Percentiles rank a stretch among this genome's conserved stretches.
phyloP scores from a whole-genome alignment of 1,140 invertebrate genomes.

The Pteromalus puparum region DNA sequence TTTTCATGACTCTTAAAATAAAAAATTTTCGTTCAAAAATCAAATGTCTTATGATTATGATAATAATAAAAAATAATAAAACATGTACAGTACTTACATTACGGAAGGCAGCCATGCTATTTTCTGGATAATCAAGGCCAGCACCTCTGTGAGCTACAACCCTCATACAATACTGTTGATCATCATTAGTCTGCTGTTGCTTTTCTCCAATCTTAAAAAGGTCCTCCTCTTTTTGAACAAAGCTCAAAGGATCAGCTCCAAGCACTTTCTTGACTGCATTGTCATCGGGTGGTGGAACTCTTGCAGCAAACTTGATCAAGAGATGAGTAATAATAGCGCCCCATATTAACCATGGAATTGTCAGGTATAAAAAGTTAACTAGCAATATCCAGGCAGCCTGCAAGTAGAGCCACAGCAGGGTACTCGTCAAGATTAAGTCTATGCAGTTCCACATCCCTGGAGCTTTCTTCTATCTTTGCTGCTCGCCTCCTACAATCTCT shows the following conservation, averaged over 20 bases:
- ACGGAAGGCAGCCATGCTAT: constrained; percentile 82
- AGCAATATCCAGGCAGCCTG: constrained; percentile 57
- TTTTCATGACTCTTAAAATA: constrained; percentile 78
- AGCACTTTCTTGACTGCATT: constrained; percentile 69
- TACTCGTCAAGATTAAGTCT: constrained; percentile 59
- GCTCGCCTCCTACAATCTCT: neutral
- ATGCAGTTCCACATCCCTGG: constrained; percentile 47
- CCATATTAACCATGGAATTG: constrained; percentile 68
- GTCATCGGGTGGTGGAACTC: constrained; percentile 66
- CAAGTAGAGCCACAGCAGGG: constrained; percentile 62
- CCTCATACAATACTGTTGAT: constrained; percentile 71
- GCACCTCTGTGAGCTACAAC: constrained; percentile 83
- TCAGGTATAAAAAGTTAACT: constrained; percentile 62
- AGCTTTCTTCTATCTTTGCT: constrained; percentile 15
- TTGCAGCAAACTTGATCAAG: constrained; percentile 56
- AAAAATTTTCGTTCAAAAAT: neutral
- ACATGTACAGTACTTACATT: constrained; percentile 76
- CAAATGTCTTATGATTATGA: neutral
- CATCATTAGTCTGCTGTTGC: constrained; percentile 57
- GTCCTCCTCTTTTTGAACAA: constrained; percentile 53
- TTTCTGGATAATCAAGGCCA: constrained; percentile 84
- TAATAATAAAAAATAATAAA: constrained; percentile 51
- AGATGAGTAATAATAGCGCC: constrained; percentile 57
- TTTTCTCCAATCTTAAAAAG: constrained; percentile 43
- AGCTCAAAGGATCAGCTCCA: constrained; percentile 67